Evolutionary conservation across 1,140 invertebrate genomes (phyloP), one percentile per base, ranked within the genome.

Genomic region (Procambarus virginalis): DNA sequence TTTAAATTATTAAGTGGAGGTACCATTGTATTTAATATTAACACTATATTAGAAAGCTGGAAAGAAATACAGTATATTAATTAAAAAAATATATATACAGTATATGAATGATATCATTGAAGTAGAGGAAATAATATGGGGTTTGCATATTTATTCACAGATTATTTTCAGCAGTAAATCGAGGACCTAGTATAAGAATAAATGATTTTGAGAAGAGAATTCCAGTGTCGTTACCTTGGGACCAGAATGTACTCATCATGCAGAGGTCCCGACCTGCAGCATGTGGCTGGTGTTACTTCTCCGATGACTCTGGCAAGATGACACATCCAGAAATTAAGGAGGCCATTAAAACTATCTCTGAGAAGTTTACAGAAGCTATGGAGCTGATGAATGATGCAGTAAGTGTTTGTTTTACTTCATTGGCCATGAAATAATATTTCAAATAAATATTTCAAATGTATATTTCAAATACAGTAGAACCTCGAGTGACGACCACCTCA

Each of bases 361-460:
- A 86, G 10, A 77, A 86, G 55, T 86, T 86, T 60, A 48, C 84
- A 9, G 84, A 86, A 79, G 84, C 84, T 8, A 86, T 86, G 84
- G 84, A 86, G 48, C 48, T 86, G 12, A 78, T 86, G 84, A 86
- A 86, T 79, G 84, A 86, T 79, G 84, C 84, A 64, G 84, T 86
- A n/a, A 79, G 84, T 86, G 22, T 49, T 58, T 2, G n/a, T 48
- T 73, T 49, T 73, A 34, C 6, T 58, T 58, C 34, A 34, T 34
- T 34, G 51, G 51, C 12, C 51, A 55, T 55, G 51, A 9, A 12
- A 8, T 55, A 34, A 34, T 34, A 34, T 34, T 34, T 34, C 34
- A 34, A 34, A 34, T 34, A 34, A 0, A 34, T 34, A 34, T 34
- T 34, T 34, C 34, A 34, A 34, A 34, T 34, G 34, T 34, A 34